phyloP scores from a whole-genome alignment of 2,888 invertebrate species.

The Andrena chrysosceles region DNA sequence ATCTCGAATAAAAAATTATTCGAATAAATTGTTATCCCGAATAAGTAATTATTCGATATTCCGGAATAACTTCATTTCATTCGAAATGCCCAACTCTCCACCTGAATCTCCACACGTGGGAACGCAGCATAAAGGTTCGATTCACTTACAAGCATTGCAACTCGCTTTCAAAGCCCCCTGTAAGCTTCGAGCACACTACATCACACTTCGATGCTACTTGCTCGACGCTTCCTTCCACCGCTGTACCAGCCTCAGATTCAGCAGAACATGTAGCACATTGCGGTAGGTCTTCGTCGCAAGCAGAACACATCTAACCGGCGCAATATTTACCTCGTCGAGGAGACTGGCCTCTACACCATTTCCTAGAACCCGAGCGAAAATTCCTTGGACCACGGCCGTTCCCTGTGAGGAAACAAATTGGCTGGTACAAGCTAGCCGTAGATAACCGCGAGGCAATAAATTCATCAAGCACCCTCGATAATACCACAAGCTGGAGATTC shows the following conservation, averaged over 20 bases:
- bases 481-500: slow-evolving; percentile 31
- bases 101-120: neutral
- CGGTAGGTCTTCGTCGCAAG: slow-evolving; percentile 46
- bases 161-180: neutral
- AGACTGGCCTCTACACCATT: slow-evolving; percentile 5
- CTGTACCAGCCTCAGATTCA: slow-evolving; percentile 5
- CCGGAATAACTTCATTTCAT: neutral
- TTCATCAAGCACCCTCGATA: slow-evolving; percentile 59
- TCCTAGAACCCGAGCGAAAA: slow-evolving; percentile 41
- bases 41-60: no score
- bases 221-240: slow-evolving; percentile 1
- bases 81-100: neutral
- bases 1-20: no score
- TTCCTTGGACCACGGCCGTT: slow-evolving; percentile 24
- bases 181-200: neutral
- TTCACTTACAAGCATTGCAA: neutral
- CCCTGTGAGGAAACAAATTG: slow-evolving; percentile 52
- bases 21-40: no score
- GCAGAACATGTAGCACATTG: slow-evolving; percentile 42
- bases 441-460: slow-evolving; percentile 63
- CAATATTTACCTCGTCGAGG: slow-evolving; percentile 42
- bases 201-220: neutral
- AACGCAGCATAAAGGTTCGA: neutral
- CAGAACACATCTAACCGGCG: slow-evolving; percentile 46
- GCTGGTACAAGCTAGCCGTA: slow-evolving; percentile 47